Conservation (phyloP, 2,113 vertebrate genomes). For the Sprattus sprattus region DNA sequence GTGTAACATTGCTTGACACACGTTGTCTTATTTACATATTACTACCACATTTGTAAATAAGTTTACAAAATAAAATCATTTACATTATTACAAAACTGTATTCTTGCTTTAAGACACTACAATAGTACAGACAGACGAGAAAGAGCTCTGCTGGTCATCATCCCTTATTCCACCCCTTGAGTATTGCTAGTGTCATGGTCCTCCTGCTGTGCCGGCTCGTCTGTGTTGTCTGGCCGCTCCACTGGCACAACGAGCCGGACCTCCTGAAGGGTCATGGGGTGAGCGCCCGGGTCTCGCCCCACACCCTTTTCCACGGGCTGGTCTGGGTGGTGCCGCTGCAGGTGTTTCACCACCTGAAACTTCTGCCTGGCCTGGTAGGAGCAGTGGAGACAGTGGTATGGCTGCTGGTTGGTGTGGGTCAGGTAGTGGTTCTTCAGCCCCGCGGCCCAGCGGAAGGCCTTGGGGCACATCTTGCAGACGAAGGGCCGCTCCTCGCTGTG, state of each 20-base stretch:
- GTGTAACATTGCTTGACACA: not conserved
- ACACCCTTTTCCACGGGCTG: conserved; percentile 77
- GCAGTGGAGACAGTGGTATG: conserved; percentile 90
- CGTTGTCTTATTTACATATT: not conserved
- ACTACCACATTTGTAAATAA: not conserved
- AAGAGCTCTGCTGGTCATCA: not conserved
- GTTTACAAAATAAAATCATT: not conserved
- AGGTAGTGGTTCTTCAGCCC: conserved; percentile 93
- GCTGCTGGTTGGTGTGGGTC: conserved; percentile 88
- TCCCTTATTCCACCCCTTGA: not conserved
- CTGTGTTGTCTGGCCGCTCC: conserved; percentile 31
- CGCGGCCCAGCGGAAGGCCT: conserved; percentile 91
- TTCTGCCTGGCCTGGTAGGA: conserved; percentile 92
- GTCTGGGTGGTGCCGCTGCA: conserved; percentile 83
- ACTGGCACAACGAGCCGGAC: conserved; percentile 67
- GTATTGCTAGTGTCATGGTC: not conserved
- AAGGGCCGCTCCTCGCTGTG: conserved; percentile 89
- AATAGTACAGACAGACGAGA: not conserved
- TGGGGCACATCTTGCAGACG: conserved; percentile 79
- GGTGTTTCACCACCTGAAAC: conserved; percentile 91
- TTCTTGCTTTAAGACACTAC: not conserved
- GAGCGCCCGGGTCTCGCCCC: conserved; percentile 75
- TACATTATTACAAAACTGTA: not conserved
- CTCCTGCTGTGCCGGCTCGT: not conserved
- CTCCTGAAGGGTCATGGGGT: conserved; percentile 73